phyloP scores from a whole-genome alignment of 2,797 vertebrate genomes.

The Oreonectes daqikongensis region DNA sequence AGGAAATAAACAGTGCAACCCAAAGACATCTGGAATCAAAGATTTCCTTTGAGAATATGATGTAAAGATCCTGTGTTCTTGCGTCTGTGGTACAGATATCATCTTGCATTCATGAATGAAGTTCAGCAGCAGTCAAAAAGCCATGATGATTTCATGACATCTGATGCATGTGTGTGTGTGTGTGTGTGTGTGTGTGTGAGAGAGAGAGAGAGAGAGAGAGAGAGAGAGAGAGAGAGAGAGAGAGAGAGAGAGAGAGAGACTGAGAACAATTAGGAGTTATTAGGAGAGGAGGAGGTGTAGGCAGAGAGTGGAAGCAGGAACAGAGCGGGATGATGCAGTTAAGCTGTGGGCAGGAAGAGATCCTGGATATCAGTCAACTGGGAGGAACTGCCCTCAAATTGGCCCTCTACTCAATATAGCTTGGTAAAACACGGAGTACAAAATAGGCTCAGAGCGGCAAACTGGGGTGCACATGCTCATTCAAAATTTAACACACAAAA shows the following conservation, averaged over 20 bases:
- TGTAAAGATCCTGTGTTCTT: slow-evolving; percentile 58
- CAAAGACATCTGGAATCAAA: slow-evolving; percentile 58
- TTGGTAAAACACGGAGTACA: slow-evolving; percentile 25
- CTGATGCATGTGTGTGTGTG: background rate
- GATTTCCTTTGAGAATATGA: slow-evolving; percentile 70
- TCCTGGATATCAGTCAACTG: slow-evolving; percentile 25
- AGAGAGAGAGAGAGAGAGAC: background rate
- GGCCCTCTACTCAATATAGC: slow-evolving; percentile 17
- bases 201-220: too few species aligned
- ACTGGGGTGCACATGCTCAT: background rate
- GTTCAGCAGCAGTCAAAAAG: slow-evolving; percentile 30
- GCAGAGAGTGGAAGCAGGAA: slow-evolving; percentile 7
- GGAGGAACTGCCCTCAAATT: slow-evolving; percentile 43
- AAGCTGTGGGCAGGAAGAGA: slow-evolving; percentile 36
- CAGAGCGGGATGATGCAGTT: slow-evolving; percentile 1
- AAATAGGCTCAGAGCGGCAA: slow-evolving; percentile 25
- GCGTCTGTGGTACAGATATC: slow-evolving; percentile 19
- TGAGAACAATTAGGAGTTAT: slow-evolving; percentile 30
- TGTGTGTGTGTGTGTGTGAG: too few species aligned
- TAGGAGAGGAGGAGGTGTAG: slow-evolving; percentile 24
- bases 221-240: background rate
- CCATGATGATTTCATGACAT: slow-evolving; percentile 12
- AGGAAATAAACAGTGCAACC: background rate
- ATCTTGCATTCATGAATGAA: slow-evolving; percentile 33
- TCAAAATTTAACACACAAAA: too few species aligned